Conservation (phyloP, 1,140 invertebrate species). For the Trypoxylus dichotomus region DNA sequence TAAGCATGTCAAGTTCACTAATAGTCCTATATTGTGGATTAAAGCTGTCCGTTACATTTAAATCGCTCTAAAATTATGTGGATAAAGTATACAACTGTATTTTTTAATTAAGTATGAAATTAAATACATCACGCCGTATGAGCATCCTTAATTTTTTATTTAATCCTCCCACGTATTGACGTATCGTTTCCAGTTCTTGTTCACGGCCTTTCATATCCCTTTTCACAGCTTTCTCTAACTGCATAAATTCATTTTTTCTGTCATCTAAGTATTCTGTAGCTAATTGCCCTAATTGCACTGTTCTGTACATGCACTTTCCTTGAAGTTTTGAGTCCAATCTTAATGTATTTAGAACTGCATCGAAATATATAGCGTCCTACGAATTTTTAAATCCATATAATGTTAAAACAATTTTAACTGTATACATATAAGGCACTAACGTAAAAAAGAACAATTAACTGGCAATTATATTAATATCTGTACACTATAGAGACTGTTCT, state of each 20-base stretch:
- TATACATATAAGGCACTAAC: too few species aligned
- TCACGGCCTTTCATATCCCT: conserved; percentile 59
- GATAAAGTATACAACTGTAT: conserved; percentile 29
- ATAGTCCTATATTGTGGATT: conserved; percentile 37
- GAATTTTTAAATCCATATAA: too few species aligned
- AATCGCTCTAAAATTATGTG: conserved; percentile 52
- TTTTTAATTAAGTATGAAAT: conserved; percentile 30
- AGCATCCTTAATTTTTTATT: conserved; percentile 60
- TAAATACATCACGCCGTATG: conserved; percentile 60
- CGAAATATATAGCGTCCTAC: conserved; percentile 64
- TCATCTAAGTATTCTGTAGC: conserved; percentile 64
- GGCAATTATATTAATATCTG: too few species aligned
- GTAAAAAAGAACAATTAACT: too few species aligned
- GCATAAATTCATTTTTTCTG: conserved; percentile 60
- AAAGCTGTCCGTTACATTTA: conserved; percentile 47
- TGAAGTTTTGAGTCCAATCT: conserved; percentile 60
- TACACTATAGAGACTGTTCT: too few species aligned
- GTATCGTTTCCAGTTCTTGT: conserved; percentile 56
- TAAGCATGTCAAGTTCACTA: conserved; percentile 55
- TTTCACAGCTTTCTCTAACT: conserved; percentile 59
- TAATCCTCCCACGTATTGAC: conserved; percentile 59
- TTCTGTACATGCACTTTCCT: conserved; percentile 60
- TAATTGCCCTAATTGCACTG: conserved; percentile 63
- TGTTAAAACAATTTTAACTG: too few species aligned
- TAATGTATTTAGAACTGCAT: conserved; percentile 59